Evolutionary conservation across 2,113 vertebrate genomes (phyloP), one percentile per base, ranked within the genome.

Genomic region (Malurus melanocephalus): DNA sequence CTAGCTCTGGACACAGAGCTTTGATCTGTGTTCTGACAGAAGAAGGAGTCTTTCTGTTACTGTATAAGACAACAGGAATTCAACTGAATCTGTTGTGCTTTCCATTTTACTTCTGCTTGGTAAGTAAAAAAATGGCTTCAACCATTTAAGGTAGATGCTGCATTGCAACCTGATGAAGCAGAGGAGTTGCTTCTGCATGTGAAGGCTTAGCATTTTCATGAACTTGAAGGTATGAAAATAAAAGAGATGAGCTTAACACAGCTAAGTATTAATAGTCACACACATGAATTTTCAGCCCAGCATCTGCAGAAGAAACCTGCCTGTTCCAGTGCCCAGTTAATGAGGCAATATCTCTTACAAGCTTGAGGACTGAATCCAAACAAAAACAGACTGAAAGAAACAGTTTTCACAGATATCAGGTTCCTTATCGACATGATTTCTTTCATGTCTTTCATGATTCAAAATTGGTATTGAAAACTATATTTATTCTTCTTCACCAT

Each of bases 1-100:
- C 4, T 26, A 56, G 75, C 24, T 43, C n/a, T 72, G 28, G 24
- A 51, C 40, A 32, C 5, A n/a, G 26, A 0, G 0, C 19, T 60
- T 61, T 53, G 35, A 93, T 23, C 13, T 72, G 9, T 64, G 30
- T 78, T 87, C 49, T 64, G 23, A 24, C 32, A n/a, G 45, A 42
- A 72, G 16, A 23, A 10, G 10, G 8, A 43, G 27, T 67, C n/a
- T 84, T 78, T 84, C 24, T 81, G 26, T 48, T 43, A 11, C n/a
- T 77, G 28, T 22, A 26, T 2, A 16, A 22, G n/a, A 11, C 14
- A 45, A 35, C 28, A 73, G 16, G 11, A 53, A 8, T 51, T 69
- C 48, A 75, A 11, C 30, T 56, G 24, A 77, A 28, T 72, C 49
- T 84, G 13, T n/a, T 71, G 35, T 78, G 5, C 27, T 74, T 80